Evolutionary conservation across 2,797 vertebrate species (phyloP), one percentile per base, ranked within the genome.

Genomic region (Channallabes apus): DNA sequence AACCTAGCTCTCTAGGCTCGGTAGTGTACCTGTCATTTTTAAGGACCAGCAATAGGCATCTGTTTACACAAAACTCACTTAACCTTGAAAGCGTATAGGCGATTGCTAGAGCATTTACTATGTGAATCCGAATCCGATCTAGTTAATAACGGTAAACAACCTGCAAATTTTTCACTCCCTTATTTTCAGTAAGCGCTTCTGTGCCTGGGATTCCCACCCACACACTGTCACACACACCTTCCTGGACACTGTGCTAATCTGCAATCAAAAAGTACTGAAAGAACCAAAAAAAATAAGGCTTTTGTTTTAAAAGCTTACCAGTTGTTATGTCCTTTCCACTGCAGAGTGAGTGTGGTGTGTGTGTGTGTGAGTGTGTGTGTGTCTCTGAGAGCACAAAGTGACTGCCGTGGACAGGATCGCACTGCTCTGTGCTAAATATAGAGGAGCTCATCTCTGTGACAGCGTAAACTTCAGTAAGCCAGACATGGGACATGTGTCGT

Each of bases 341-440:
- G 82, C 58, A 61, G 88, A 85, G 83, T 81, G 83, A 79, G 77
- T 69, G 78, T 27, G 71, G 78, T 61, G 20, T 61, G 59, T 61
- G 65, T 67, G 59, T 61, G 59, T 61, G 65, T 67, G 41, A 9
- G 64, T 82, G 56, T 38, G 29, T 59, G 80, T 82, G 24, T 59
- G 68, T 84, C 65, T 79, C 75, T 72, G 64, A 67, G 65, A 84
- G 61, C 35, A 85, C 79, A 84, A 83, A 85, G 86, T 76, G 62
- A 87, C 58, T n/a, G 41, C 65, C 80, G 80, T 82, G 77, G 64
- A 78, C 87, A 88, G 78, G 67, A 88, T 86, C 86, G 87, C 80
- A 51, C 86, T 87, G 80, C 83, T 87, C 87, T 83, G 89, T 32
- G 88, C 91, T 94, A 93, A 90, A 93, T 91, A 93, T 92, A 93